Evolutionary conservation across 2,113 vertebrate species (phyloP), one percentile per base, ranked within the genome.

Genomic region (Seriola rivoliana): DNA sequence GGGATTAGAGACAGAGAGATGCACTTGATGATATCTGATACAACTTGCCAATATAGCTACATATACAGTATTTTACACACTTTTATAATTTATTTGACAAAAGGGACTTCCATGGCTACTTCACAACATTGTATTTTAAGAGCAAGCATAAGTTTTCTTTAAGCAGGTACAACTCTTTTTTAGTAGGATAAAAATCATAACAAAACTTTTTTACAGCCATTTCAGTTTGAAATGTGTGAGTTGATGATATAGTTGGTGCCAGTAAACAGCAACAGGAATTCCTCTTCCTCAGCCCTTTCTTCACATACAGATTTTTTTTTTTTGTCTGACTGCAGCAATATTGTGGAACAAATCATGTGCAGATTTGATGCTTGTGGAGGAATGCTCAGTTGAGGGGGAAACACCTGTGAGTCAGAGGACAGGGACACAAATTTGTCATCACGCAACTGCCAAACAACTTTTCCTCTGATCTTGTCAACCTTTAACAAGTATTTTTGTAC

Each of bases 401-500:
- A 57, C 50, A n/a, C 55, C 55, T 16, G 52, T 12, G 21, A 59
- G 29, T 76, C 54, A 38, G 50, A 68, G 38, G 48, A 38, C 68
- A 70, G 50, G 46, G 72, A 77, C 50, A 16, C 50, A 40, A 36
- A 29, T 38, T 74, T 66, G 48, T 76, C 78, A 78, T 78, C 75
- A 46, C 16, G 40, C 78, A 63, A 85, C 86, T 87, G 91, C 88
- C 91, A 85, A 85, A 69, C 75, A 36, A 44, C 73, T 59, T 73
- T 77, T 50, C 32, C 74, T 84, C 71, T 25, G 34, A 76, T 46
- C 23, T 68, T 57, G 13, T 86, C 62, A 1, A 72, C 78, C 50
- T 86, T 63, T 78, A 64, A 80, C 62, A 14, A 77, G 86, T 87
- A 57, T 83, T 90, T 91, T 91, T 88, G 74, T 88, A 70, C 59